A percentile compares a stretch with the other conserved stretches of the same genome.
These are phyloP conservation scores for Ceryle rudis DNA, from an alignment of 2,797 vertebrate genomes.

Conservation along the genomic window DNA sequence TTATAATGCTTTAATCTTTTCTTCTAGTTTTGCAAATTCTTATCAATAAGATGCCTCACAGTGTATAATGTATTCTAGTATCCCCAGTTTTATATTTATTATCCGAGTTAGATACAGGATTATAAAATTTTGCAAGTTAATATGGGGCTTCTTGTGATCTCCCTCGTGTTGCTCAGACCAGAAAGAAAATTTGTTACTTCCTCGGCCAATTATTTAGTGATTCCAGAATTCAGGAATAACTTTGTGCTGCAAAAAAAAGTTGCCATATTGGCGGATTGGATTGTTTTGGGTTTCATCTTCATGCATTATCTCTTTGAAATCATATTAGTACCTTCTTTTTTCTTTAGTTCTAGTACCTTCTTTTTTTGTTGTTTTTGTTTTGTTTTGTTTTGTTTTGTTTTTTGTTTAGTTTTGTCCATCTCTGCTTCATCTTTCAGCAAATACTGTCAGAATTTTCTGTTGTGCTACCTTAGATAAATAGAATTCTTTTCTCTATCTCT, in stretches of 20 bases:
- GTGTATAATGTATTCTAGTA: not conserved
- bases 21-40: not conserved
- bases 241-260: not conserved
- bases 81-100: not conserved
- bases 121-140: not conserved
- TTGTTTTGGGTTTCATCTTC: not conserved
- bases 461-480: not conserved
- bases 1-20: not conserved
- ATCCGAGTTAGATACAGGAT: not conserved
- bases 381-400: not conserved
- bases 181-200: not conserved
- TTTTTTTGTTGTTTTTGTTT: not conserved
- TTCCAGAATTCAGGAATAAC: not conserved
- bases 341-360: not conserved
- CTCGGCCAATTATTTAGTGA: not conserved
- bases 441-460: not conserved
- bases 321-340: not conserved
- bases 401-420: not conserved
- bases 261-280: not conserved
- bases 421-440: not conserved
- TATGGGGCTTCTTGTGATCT: not conserved
- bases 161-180: not conserved
- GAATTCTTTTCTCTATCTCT: not conserved
- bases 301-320: not conserved
- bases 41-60: not conserved